Evolutionary conservation across 2,888 invertebrate species (phyloP).

Genomic region (Anticlea derivata): DNA sequence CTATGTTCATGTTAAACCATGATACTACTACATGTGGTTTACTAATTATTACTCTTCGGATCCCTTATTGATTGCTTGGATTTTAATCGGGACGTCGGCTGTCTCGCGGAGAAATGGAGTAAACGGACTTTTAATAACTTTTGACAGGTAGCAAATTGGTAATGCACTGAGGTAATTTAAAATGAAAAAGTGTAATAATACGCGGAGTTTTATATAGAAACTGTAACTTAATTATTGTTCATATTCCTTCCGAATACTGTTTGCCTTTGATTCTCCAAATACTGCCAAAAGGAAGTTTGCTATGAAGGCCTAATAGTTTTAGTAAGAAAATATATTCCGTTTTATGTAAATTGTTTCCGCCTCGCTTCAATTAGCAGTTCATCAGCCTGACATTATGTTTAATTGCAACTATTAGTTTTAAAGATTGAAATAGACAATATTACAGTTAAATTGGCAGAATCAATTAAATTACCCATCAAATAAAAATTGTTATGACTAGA

Average conservation of each 20-base stretch:
- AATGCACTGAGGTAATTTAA: conserved; percentile 12
- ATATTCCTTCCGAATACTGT: background rate
- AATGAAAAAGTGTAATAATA: conserved; percentile 13
- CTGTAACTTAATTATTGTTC: background rate
- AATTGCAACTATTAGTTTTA: conserved; percentile 18
- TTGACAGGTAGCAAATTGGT: conserved; percentile 25
- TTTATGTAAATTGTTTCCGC: conserved; percentile 15
- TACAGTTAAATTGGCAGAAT: background rate
- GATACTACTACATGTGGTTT: background rate
- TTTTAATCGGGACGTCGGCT: conserved; percentile 36
- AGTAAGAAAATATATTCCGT: background rate
- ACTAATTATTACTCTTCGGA: conserved; percentile 12
- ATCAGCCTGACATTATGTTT: conserved; percentile 16
- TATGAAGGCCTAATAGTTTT: background rate
- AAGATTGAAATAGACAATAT: background rate
- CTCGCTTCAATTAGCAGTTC: conserved; percentile 10
- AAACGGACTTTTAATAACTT: conserved; percentile 32
- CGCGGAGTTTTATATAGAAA: conserved; percentile 17
- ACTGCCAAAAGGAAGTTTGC: background rate
- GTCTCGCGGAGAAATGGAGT: conserved; percentile 27
- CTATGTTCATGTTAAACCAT: conserved; percentile 3
- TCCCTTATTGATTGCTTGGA: conserved; percentile 46
- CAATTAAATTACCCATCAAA: background rate
- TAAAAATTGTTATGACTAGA: background rate
- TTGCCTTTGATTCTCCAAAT: background rate